A percentile compares a stretch with the other conserved stretches of the same genome.
phyloP scores from a whole-genome alignment of 2,797 vertebrate genomes.

The Phrynocephalus guinanensis region DNA sequence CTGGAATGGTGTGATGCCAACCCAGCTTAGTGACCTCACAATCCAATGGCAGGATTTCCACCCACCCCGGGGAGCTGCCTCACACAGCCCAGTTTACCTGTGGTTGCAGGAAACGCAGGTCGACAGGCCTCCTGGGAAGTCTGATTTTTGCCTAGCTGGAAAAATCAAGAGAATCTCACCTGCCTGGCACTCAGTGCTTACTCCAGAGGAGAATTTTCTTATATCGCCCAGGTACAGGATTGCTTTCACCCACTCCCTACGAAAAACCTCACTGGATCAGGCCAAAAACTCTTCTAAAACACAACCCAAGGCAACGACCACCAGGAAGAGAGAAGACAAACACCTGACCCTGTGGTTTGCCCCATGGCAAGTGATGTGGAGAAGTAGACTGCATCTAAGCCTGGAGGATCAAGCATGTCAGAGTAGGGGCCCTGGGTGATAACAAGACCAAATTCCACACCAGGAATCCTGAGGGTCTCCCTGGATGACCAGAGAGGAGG shows the following conservation, averaged over 20 bases:
- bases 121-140: neutral
- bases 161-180: neutral
- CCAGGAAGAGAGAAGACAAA: too few species aligned
- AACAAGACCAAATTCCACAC: too few species aligned
- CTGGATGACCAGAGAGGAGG: too few species aligned
- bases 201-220: neutral
- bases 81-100: neutral
- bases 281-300: neutral
- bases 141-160: neutral
- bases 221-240: neutral
- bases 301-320: too few species aligned
- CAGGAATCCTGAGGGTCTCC: too few species aligned
- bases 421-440: too few species aligned
- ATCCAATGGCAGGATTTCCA: neutral
- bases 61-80: neutral
- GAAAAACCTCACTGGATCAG: neutral
- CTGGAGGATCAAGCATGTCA: too few species aligned
- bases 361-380: too few species aligned
- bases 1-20: neutral
- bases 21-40: slow-evolving; percentile 20
- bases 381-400: too few species aligned
- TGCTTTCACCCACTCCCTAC: neutral
- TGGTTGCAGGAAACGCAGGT: neutral
- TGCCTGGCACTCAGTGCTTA: neutral
- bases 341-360: too few species aligned